Base-by-base conservation (phyloP, 2,888 invertebrate genomes). In the Epinotia ramella region DNA sequence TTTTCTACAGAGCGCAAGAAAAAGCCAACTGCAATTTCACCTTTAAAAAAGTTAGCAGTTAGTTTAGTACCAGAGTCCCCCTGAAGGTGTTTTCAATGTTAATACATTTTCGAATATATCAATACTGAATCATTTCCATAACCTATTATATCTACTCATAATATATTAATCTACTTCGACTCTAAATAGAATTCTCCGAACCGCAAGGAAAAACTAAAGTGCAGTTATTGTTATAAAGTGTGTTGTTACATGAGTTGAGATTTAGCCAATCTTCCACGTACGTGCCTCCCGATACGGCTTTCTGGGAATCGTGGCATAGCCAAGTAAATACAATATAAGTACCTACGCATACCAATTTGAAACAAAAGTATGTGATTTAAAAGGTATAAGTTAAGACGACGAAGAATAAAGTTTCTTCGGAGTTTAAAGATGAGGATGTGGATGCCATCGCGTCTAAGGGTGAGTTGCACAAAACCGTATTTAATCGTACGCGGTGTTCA, bases 271-370 rank as follows among this genome's bases (percentile, higher is more conserved):
- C 88, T 86, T 84, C 84, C 83, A 84, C 89, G 93, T 91, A 93
- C 93, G 93, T 93, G 93, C 91, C 85, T 93, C 91, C 92, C 88
- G 83, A 90, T 91, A 90, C 88, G 88, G 91, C 81, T 89, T 94
- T 93, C 93, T 91, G 77, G 84, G 93, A 93, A 94, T 86, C 86
- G 85, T 88, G 85, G 56, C 64, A 71, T 66, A 60, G 70, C 70
- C 53, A 62, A 75, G 59, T 70, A 74, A 70, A 75, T 73, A 73
- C 59, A 64, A 64, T 64, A 64, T 49, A 33, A 13, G 24, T 60
- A 60, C 28, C n/a, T 62, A 16, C 28, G n/a, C 53, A 53, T 53
- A 53, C n/a, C 53, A 53, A 53, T 53, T 53, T 7, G n/a, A 53
- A 53, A 53, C 53, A 53, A 53, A 53, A n/a, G 53, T 7, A 53